Evolutionary conservation across 2,797 vertebrate species (phyloP).

Genomic region (Sebastes cheni): DNA sequence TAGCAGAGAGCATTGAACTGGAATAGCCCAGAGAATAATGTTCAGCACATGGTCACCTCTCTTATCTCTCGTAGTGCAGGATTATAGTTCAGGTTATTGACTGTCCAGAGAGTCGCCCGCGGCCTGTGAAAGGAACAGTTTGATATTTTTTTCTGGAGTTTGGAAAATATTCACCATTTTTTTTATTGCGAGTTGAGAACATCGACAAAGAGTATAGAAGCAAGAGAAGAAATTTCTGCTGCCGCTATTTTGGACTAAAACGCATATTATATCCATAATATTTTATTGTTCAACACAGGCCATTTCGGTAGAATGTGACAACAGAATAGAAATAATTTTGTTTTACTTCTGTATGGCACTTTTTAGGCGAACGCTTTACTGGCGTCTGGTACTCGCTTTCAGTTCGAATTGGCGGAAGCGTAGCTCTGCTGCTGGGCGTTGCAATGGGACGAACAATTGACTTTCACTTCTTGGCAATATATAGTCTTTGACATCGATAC

Average conservation of each 20-base stretch:
- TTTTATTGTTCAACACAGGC: not conserved
- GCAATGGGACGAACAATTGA: no score
- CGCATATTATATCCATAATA: not conserved
- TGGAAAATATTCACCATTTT: not conserved
- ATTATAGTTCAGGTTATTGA: conserved; percentile 29
- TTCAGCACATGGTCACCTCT: not conserved
- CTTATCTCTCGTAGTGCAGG: conserved; percentile 50
- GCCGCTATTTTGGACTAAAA: no score
- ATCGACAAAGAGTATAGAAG: no score
- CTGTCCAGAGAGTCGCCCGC: not conserved
- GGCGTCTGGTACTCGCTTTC: no score
- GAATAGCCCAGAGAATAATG: conserved; percentile 28
- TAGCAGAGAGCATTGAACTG: conserved; percentile 53
- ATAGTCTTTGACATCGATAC: not conserved
- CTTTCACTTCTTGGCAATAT: no score
- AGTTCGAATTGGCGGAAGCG: no score
- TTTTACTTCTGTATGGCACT: no score
- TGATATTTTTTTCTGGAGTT: not conserved
- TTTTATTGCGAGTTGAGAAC: not conserved
- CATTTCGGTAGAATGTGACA: no score
- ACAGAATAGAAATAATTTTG: no score
- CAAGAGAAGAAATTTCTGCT: no score
- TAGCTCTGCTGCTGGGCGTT: no score
- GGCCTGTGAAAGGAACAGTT: conserved; percentile 3
- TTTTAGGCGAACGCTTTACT: no score